Evolutionary conservation across 2,888 invertebrate genomes (phyloP), one percentile per base, ranked within the genome.

Genomic region (Vesta saturnalis): DNA sequence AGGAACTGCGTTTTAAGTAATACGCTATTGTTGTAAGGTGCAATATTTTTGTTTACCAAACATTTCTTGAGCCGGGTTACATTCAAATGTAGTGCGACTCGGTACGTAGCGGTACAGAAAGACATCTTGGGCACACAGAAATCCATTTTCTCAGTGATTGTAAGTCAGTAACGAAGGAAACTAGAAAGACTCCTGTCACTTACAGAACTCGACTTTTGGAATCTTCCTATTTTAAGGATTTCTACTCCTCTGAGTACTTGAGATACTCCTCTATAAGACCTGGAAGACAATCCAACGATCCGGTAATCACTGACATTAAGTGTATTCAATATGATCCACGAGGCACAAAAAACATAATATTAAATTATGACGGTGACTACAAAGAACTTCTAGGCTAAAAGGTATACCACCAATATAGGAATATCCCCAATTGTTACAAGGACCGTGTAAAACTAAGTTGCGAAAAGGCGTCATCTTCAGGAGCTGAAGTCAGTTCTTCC

Each of bases 81-180:
- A 59, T 46, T 16, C 57, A 57, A 16, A 57, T 56, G 56, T 23
- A 56, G 47, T 47, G 56, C 23, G 56, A 56, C 15, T 23, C 23
- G 12, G 56, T 56, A 12, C 30, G 23, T 15, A 35, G 16, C 19
- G 14, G 14, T 18, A 39, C 16, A 15, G 57, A 57, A 39, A 57
- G 10, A 18, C 5, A 10, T 1, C 19, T 58, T 19, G 43, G 39
- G 39, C 10, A 46, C 14, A 43, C 12, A 43, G 46, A 58, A 5
- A 19, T 58, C 12, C 19, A 58, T 8, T 19, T 58, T 10, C 58
- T 19, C n/a, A 58, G 58, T 58, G 58, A 58, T 46, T 43, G 35
- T 39, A 18, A 19, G 18, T 21, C 19, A 19, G 54, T 19, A 1
- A 54, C 12, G 18, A 21, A 3, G 22, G 54, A 54, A 21, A 21